These are phyloP conservation scores for Dolichopus griseipennis DNA, from an alignment of 2,888 invertebrate genomes.

Conservation along the genomic window DNA sequence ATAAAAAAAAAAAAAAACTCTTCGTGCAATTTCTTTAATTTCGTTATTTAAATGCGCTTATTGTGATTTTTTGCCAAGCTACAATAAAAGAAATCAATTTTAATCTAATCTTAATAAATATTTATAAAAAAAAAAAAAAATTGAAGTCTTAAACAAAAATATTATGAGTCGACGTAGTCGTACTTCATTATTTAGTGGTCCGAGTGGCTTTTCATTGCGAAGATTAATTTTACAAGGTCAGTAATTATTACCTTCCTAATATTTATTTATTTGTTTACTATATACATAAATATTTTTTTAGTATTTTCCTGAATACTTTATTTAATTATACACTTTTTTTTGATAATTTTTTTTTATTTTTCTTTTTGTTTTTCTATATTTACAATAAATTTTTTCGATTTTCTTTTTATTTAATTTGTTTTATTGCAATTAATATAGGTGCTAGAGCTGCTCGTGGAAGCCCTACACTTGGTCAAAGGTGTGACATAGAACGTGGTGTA, in stretches of 20 bases:
- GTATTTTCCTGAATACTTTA: no score
- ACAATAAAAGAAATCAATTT: background rate
- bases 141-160: slow-evolving; percentile 3
- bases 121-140: background rate
- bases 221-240: slow-evolving; percentile 26
- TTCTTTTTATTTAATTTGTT: no score
- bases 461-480: slow-evolving; percentile 26
- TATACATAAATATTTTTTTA: no score
- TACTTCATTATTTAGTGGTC: slow-evolving; percentile 22
- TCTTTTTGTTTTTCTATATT: no score
- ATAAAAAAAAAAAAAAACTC: background rate
- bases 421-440: slow-evolving; percentile 14
- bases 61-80: slow-evolving; percentile 7
- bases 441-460: slow-evolving; percentile 26
- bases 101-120: background rate
- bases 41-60: background rate
- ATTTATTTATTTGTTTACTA: no score
- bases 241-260: background rate
- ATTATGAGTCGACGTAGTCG: slow-evolving; percentile 24
- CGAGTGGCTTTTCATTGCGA: slow-evolving; percentile 27
- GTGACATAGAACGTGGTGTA: slow-evolving; percentile 28
- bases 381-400: no score
- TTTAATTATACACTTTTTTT: no score
- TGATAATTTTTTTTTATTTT: no score
- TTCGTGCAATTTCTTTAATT: background rate